These are phyloP conservation scores for Andricus grossulariae DNA, from an alignment of 1,140 invertebrate species.

Conservation along the genomic window DNA sequence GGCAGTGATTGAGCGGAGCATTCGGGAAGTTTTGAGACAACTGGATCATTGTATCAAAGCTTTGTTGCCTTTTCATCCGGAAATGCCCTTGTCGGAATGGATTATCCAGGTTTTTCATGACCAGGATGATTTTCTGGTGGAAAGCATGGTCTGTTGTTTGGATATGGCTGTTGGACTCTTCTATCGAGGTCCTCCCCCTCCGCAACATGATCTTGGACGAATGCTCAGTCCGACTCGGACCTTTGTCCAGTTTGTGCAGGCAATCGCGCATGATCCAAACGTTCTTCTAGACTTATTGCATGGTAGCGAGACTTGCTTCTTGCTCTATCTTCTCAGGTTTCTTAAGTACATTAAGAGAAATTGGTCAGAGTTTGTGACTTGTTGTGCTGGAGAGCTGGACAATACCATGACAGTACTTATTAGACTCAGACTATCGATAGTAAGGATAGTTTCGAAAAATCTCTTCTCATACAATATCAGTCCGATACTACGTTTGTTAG, in stretches of 20 bases:
- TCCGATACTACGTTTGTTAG: constrained; percentile 88
- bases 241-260: constrained; percentile 89
- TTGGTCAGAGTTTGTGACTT: constrained; percentile 88
- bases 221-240: constrained; percentile 89
- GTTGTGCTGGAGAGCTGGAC: constrained; percentile 86
- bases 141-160: constrained; percentile 93
- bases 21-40: constrained; percentile 87
- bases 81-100: constrained; percentile 90
- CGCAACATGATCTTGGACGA: constrained; percentile 84
- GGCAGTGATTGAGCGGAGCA: constrained; percentile 90
- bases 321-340: constrained; percentile 90
- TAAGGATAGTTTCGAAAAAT: constrained; percentile 86
- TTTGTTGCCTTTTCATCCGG: constrained; percentile 89
- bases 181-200: constrained; percentile 85
- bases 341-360: constrained; percentile 90
- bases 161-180: constrained; percentile 91
- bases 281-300: constrained; percentile 91
- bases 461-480: constrained; percentile 94
- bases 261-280: constrained; percentile 88
- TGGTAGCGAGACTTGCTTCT: constrained; percentile 93
- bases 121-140: constrained; percentile 93
- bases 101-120: constrained; percentile 91
- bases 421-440: constrained; percentile 86
- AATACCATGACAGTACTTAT: constrained; percentile 90
- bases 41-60: constrained; percentile 89